Evolutionary conservation across 2,113 vertebrate genomes (phyloP).

Genomic region (Alectura lathami): DNA sequence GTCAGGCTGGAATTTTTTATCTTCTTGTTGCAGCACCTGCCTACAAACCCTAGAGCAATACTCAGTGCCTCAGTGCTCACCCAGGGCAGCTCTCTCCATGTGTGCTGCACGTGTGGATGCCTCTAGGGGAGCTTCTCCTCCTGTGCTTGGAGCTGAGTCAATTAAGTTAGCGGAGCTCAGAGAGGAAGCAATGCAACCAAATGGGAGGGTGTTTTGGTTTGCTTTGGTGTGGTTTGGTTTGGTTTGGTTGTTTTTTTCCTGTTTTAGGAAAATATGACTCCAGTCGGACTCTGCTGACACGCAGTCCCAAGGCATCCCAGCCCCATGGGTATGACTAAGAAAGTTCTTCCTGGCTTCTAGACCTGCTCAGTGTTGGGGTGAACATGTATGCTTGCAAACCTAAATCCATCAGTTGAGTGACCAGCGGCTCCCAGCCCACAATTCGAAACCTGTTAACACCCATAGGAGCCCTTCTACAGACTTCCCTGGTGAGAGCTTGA

Average conservation of each 20-base stretch:
- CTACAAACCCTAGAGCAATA: not conserved
- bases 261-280: not conserved
- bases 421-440: accelerated
- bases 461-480: not conserved
- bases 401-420: not conserved
- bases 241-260: not conserved
- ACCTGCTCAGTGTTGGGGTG: accelerated
- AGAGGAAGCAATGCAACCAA: not conserved
- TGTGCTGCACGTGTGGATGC: not conserved
- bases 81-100: accelerated
- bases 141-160: not conserved
- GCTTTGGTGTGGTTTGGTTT: not conserved
- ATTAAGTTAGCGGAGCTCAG: conserved; percentile 47
- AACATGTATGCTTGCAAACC: not conserved
- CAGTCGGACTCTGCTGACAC: not conserved
- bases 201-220: not conserved
- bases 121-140: not conserved
- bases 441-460: not conserved
- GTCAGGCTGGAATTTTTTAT: not conserved
- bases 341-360: not conserved
- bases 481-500: not conserved
- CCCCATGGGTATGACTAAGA: not conserved
- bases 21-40: not conserved
- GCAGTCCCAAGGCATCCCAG: not conserved
- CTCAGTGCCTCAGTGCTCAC: not conserved